Conservation (phyloP, 2,888 invertebrate genomes). For the Dione juno region DNA sequence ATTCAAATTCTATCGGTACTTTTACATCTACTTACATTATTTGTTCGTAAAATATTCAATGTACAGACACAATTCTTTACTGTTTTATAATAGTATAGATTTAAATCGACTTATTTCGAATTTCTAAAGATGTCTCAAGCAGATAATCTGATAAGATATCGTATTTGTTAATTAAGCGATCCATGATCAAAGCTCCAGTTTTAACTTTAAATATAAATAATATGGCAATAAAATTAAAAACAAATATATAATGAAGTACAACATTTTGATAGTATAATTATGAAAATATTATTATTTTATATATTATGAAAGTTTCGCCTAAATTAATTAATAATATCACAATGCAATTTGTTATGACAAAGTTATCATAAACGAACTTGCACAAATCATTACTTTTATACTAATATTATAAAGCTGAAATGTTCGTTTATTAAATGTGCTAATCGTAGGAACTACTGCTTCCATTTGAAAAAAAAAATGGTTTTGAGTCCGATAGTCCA, state of each 20-base stretch:
- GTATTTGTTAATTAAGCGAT: constrained; percentile 6
- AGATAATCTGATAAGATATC: constrained; percentile 18
- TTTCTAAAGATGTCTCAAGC: constrained; percentile 21
- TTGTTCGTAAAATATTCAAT: too few species aligned
- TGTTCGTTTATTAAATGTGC: too few species aligned
- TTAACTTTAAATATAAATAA: background rate
- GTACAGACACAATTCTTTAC: background rate
- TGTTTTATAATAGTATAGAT: background rate
- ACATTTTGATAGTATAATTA: background rate
- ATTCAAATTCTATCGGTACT: too few species aligned
- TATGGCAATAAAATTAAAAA: background rate
- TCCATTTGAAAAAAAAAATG: too few species aligned
- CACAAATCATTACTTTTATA: too few species aligned
- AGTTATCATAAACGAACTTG: background rate
- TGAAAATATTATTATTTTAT: background rate
- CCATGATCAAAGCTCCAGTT: constrained; percentile 20
- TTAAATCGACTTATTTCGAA: background rate
- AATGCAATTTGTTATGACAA: background rate
- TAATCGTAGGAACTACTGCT: too few species aligned
- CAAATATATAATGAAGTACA: background rate
- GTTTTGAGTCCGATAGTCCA: too few species aligned
- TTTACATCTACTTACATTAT: too few species aligned
- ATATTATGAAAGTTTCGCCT: background rate
- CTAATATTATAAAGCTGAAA: too few species aligned
- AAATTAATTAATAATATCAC: too few species aligned